Conservation (phyloP, 2,113 vertebrate species). For the Zosterops hypoxanthus region DNA sequence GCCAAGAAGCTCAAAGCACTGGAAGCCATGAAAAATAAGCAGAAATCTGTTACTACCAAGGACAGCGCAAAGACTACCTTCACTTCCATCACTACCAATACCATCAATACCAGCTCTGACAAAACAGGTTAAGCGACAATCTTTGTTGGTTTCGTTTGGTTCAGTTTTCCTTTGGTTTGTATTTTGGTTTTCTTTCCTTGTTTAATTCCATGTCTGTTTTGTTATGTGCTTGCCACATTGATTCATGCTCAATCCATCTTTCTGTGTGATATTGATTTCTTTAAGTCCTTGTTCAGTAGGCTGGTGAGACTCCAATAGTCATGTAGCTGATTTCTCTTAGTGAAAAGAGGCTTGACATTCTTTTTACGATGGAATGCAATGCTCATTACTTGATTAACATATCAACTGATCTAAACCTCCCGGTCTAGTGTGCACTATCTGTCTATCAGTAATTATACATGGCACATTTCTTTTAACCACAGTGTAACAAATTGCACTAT, state of each 20-base stretch:
- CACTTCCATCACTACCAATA: constrained; percentile 84
- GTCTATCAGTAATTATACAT: not conserved
- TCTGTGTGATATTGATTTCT: constrained; percentile 34
- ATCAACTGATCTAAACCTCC: not conserved
- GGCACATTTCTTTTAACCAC: constrained; percentile 1
- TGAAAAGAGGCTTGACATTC: constrained; percentile 29
- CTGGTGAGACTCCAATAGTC: not conserved
- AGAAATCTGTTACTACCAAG: constrained; percentile 87
- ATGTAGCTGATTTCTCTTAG: not conserved
- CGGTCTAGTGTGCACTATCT: not conserved
- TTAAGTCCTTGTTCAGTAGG: not conserved
- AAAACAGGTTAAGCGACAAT: constrained; percentile 88
- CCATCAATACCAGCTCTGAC: constrained; percentile 84
- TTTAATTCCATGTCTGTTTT: constrained; percentile 61
- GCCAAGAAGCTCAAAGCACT: constrained; percentile 99
- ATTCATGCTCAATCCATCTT: constrained; percentile 69
- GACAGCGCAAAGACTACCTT: constrained; percentile 88
- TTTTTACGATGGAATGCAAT: not conserved
- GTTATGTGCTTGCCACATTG: constrained; percentile 54
- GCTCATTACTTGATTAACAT: not conserved
- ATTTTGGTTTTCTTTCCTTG: not conserved
- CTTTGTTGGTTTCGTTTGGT: constrained; percentile 65
- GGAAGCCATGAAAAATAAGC: constrained; percentile 93
- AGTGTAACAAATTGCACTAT: not conserved
- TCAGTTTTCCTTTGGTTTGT: not conserved